Percentiles rank a stretch among this genome's conserved stretches.
Evolutionary conservation across 2,888 invertebrate genomes (phyloP).

Genomic region (Scelioninae gen. 1): DNA sequence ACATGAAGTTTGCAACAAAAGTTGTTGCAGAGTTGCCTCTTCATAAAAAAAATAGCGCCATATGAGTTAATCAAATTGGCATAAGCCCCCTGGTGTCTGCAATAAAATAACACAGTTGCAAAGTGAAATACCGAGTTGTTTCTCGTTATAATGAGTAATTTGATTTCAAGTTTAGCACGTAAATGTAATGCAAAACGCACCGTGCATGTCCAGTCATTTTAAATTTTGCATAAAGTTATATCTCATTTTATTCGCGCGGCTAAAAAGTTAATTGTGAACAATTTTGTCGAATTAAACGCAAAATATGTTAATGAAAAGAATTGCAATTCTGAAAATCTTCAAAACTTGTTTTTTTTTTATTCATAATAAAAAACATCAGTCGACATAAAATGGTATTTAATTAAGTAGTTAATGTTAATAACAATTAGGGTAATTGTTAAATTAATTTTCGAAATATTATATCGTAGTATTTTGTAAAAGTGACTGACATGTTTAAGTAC

Average conservation of each 20-base stretch:
- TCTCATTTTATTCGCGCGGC: conserved; percentile 30
- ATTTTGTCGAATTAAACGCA: conserved; percentile 10
- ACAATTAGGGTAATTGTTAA: too few species aligned
- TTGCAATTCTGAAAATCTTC: background rate
- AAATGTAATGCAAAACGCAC: conserved; percentile 49
- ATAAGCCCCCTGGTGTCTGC: conserved; percentile 21
- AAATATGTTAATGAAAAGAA: conserved; percentile 18
- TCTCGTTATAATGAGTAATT: conserved; percentile 56
- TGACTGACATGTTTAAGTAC: too few species aligned
- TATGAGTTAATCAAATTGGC: conserved; percentile 32
- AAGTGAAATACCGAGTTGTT: conserved; percentile 50
- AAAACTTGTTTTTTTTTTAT: too few species aligned
- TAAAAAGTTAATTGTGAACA: conserved; percentile 40
- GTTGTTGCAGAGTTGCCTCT: too few species aligned
- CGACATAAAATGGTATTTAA: too few species aligned
- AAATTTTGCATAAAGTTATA: conserved; percentile 55
- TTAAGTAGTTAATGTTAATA: too few species aligned
- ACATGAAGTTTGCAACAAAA: too few species aligned
- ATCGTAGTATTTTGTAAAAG: too few species aligned
- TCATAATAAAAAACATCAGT: too few species aligned
- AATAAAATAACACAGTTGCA: conserved; percentile 42
- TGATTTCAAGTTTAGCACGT: conserved; percentile 59
- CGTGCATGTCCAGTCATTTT: conserved; percentile 54
- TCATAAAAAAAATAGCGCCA: conserved; percentile 7
- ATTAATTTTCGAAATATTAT: too few species aligned